Conservation (phyloP, 1,140 invertebrate species). For the Helicorthomorpha holstii region DNA sequence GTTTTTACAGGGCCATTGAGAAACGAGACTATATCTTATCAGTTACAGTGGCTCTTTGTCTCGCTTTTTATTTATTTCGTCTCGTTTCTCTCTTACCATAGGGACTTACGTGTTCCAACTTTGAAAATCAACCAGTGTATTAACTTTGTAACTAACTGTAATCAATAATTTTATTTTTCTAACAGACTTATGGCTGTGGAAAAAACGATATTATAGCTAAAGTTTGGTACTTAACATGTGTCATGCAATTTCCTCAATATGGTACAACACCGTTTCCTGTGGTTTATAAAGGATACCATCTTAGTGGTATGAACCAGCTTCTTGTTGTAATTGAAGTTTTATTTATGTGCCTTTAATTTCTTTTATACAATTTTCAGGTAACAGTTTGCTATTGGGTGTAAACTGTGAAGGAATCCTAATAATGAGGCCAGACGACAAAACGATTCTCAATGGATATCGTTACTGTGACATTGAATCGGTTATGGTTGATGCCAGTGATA, state of each 20-base stretch:
- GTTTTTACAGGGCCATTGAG: too few species aligned
- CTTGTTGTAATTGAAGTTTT: neutral
- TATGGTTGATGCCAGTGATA: constrained; percentile 72
- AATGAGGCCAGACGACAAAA: constrained; percentile 75
- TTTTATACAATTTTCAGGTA: constrained; percentile 20
- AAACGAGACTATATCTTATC: too few species aligned
- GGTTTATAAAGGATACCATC: constrained; percentile 79
- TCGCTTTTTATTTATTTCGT: too few species aligned
- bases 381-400: constrained; percentile 57
- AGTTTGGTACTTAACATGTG: constrained; percentile 82
- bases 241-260: constrained; percentile 92
- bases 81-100: too few species aligned
- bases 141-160: neutral
- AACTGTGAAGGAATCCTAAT: constrained; percentile 76
- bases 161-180: too few species aligned
- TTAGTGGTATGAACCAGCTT: constrained; percentile 41
- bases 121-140: neutral
- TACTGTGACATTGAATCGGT: constrained; percentile 80
- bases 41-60: too few species aligned
- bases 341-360: too few species aligned
- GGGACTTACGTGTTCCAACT: too few species aligned
- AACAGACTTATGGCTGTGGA: constrained; percentile 67
- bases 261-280: constrained; percentile 86
- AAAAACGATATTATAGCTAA: constrained; percentile 80
- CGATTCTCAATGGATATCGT: constrained; percentile 70